Conservation (phyloP, 2,797 vertebrate genomes). For the Brachyalestes nurse region DNA sequence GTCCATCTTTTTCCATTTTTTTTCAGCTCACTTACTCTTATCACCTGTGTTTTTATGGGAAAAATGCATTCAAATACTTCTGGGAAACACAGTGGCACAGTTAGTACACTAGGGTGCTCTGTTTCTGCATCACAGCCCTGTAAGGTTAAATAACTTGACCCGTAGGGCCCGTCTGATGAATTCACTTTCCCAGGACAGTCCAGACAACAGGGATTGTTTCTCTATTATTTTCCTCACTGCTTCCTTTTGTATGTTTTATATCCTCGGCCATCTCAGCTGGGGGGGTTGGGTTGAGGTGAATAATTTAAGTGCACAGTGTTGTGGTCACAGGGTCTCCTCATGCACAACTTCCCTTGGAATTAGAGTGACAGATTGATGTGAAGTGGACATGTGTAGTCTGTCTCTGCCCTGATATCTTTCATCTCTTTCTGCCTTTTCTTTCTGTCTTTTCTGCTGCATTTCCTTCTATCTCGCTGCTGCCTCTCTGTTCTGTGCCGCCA, state of each 20-base stretch:
- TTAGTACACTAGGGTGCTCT: conserved; percentile 29
- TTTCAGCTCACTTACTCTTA: too few relatives aligned
- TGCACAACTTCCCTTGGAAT: conserved; percentile 41
- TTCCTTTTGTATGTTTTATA: conserved; percentile 56
- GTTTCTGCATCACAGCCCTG: conserved; percentile 53
- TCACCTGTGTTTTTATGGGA: too few relatives aligned
- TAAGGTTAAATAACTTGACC: conserved; percentile 76
- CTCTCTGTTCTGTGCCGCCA: neutral
- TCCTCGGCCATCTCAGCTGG: conserved; percentile 50
- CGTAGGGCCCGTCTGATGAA: conserved; percentile 64
- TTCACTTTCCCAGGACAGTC: conserved; percentile 59
- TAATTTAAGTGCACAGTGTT: conserved; percentile 60
- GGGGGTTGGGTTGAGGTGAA: conserved; percentile 53
- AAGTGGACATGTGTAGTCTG: conserved; percentile 37
- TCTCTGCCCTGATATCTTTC: conserved; percentile 15
- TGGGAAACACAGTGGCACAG: too few relatives aligned
- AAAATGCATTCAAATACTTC: too few relatives aligned
- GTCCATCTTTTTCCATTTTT: too few relatives aligned
- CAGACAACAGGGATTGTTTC: conserved; percentile 63
- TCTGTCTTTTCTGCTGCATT: neutral
- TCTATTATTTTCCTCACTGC: conserved; percentile 50
- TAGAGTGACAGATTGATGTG: conserved; percentile 50
- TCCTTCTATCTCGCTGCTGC: neutral
- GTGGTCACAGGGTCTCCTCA: conserved; percentile 41
- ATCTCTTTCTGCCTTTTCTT: conserved; percentile 24